These are phyloP conservation scores for Scolopax rusticola DNA, from an alignment of 2,797 vertebrate species.

Conservation along the genomic window DNA sequence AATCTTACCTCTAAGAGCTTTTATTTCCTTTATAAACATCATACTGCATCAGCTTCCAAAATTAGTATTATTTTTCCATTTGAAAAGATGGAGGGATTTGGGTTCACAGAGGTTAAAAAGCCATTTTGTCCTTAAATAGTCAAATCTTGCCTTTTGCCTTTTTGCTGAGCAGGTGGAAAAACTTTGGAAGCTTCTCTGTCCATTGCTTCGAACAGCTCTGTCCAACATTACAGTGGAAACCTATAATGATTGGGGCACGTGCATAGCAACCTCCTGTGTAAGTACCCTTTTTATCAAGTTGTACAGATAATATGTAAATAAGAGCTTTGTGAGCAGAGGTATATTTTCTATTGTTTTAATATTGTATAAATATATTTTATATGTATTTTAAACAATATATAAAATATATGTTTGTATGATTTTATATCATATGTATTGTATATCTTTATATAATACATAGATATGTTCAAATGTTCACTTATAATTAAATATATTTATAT, in stretches of 20 bases:
- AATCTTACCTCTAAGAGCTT: not conserved
- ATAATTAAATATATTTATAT: not conserved
- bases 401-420: too few relatives aligned
- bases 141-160: not conserved
- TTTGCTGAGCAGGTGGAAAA: conserved; percentile 86
- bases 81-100: not conserved
- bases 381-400: too few relatives aligned
- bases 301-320: not conserved
- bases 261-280: conserved; percentile 97
- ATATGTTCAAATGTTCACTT: too few relatives aligned
- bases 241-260: conserved; percentile 96
- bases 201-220: conserved; percentile 90
- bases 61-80: not conserved
- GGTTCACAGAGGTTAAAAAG: not conserved
- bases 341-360: too few relatives aligned
- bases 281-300: conserved; percentile 25
- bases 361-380: too few relatives aligned
- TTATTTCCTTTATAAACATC: not conserved
- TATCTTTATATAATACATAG: too few relatives aligned
- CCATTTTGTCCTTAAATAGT: not conserved
- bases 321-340: not conserved
- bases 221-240: conserved; percentile 97
- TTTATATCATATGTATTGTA: too few relatives aligned
- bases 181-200: conserved; percentile 91
- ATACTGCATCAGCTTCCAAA: not conserved